Evolutionary conservation across 2,888 invertebrate genomes (phyloP).

Genomic region (Tetranychus truncatus): DNA sequence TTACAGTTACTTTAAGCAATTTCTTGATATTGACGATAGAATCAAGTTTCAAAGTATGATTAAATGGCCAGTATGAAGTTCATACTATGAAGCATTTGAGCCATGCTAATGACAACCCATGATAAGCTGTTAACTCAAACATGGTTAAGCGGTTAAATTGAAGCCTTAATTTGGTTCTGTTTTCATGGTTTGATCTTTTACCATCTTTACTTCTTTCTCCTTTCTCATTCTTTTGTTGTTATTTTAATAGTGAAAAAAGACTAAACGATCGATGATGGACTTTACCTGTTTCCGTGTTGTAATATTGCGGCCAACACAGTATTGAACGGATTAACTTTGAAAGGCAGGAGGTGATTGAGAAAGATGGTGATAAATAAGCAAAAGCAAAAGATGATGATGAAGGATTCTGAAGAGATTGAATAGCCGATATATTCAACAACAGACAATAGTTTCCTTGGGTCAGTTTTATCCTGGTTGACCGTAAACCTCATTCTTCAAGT

Average conservation of each 20-base stretch:
- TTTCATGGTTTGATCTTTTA: not conserved
- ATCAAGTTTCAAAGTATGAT: no score
- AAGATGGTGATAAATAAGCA: not conserved
- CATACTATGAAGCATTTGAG: no score
- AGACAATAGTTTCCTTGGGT: slow-evolving; percentile 1
- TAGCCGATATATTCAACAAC: not conserved
- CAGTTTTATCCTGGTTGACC: slow-evolving; percentile 1
- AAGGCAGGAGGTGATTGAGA: not conserved
- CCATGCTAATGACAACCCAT: no score
- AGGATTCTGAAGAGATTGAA: not conserved
- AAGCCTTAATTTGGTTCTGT: no score
- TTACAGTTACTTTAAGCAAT: no score
- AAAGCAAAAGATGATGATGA: not conserved
- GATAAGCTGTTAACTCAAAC: no score
- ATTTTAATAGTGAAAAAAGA: not conserved
- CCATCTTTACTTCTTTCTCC: not conserved
- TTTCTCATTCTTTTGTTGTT: not conserved
- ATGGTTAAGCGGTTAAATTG: no score
- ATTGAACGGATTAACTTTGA: not conserved
- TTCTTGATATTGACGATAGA: no score
- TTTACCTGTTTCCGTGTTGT: not conserved
- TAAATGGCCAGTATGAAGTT: no score
- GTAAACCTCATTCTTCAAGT: not conserved
- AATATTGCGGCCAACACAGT: not conserved
- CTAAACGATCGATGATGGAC: not conserved